phyloP scores from a whole-genome alignment of 1,140 invertebrate species.

The Sminthurinus signatus region DNA sequence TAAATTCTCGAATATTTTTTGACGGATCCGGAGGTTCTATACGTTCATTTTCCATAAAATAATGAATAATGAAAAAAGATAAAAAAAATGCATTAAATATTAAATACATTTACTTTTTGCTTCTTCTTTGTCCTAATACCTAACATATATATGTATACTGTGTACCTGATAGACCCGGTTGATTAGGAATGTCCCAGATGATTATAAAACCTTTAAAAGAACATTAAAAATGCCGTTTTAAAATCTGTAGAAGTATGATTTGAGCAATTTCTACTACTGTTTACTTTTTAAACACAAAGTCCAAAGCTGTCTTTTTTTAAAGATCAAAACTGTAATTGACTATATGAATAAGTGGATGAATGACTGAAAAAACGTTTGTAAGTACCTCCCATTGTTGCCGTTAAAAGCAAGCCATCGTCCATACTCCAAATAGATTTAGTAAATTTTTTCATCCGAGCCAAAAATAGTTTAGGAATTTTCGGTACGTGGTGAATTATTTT shows the following conservation, averaged over 20 bases:
- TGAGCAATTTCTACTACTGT: too few species aligned
- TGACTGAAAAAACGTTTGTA: not conserved
- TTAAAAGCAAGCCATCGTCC: constrained; percentile 19
- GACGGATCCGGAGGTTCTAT: constrained; percentile 21
- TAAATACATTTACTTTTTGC: too few species aligned
- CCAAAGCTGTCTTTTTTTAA: too few species aligned
- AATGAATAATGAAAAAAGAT: too few species aligned
- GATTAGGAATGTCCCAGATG: constrained; percentile 25
- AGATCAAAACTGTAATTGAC: too few species aligned
- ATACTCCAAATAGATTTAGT: constrained; percentile 29
- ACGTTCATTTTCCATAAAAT: too few species aligned
- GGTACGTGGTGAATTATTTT: constrained; percentile 20
- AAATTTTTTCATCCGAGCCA: constrained; percentile 20
- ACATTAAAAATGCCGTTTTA: not conserved
- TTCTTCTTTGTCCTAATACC: too few species aligned
- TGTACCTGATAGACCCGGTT: too few species aligned
- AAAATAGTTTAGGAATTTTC: constrained; percentile 16
- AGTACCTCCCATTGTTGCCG: constrained; percentile 25
- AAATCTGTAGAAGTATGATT: constrained; percentile 5
- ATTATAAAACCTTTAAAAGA: constrained; percentile 26
- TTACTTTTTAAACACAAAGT: too few species aligned
- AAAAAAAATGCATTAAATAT: too few species aligned
- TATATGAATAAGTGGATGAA: not conserved
- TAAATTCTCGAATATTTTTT: constrained; percentile 31
- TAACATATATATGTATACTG: too few species aligned